Conservation (phyloP, 2,113 vertebrate species). For the Peromyscus polionotus region DNA sequence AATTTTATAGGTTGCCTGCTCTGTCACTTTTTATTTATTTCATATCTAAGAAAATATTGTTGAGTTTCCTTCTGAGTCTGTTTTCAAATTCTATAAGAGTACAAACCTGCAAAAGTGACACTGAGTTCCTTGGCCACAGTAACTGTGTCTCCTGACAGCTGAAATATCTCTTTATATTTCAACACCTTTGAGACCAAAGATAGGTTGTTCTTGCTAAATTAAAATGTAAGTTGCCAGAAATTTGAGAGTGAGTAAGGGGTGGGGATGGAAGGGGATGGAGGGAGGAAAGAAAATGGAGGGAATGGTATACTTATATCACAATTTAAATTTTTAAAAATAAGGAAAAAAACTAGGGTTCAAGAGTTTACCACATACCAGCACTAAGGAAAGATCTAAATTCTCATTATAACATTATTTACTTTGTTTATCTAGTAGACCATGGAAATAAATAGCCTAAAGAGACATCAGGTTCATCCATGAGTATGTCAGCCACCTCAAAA, state of each 20-base stretch:
- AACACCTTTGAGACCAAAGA: neutral
- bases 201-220: neutral
- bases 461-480: neutral
- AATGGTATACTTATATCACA: neutral
- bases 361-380: neutral
- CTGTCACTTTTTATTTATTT: neutral
- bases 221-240: neutral
- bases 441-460: neutral
- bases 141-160: neutral
- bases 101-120: neutral
- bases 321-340: neutral
- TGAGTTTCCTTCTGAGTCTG: neutral
- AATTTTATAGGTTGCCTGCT: neutral
- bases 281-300: neutral
- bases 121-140: neutral
- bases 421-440: neutral
- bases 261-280: neutral
- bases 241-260: neutral
- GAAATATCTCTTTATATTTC: neutral
- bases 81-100: neutral
- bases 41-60: neutral
- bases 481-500: neutral
- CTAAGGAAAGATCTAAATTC: neutral
- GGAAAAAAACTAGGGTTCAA: neutral
- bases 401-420: neutral